phyloP scores from a whole-genome alignment of 2,113 vertebrate genomes.

The Tenebrosternarchus preto region DNA sequence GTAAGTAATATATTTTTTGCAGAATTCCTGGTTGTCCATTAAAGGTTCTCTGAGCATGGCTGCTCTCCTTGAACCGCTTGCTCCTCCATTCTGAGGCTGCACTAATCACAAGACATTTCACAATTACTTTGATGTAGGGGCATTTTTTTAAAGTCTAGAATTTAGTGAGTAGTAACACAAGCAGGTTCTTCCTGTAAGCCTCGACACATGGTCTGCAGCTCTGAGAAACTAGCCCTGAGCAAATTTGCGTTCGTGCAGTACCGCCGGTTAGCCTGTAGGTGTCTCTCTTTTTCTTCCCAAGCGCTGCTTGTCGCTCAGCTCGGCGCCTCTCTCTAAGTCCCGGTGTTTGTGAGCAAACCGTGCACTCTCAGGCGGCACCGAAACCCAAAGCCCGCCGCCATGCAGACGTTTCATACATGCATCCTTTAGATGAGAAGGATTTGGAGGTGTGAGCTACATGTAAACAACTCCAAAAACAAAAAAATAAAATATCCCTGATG shows the following conservation, averaged over 20 bases:
- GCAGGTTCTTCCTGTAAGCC: background rate
- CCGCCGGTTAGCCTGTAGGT: conserved; percentile 66
- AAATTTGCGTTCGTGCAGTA: conserved; percentile 63
- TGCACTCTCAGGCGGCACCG: conserved; percentile 17
- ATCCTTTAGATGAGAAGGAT: conserved; percentile 43
- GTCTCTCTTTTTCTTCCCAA: conserved; percentile 80
- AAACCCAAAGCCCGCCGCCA: conserved; percentile 15
- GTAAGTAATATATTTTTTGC: too few relatives aligned
- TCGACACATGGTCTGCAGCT: background rate
- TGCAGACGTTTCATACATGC: conserved; percentile 46
- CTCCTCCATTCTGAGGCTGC: too few relatives aligned
- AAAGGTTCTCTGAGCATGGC: background rate
- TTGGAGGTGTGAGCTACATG: conserved; percentile 34
- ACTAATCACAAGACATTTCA: too few relatives aligned
- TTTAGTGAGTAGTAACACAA: background rate
- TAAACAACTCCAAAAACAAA: conserved; percentile 26
- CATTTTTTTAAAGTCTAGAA: background rate
- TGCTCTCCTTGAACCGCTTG: background rate
- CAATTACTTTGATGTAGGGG: too few relatives aligned
- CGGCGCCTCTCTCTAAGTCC: conserved; percentile 25
- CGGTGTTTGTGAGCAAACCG: conserved; percentile 41
- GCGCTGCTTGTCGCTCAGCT: conserved; percentile 15
- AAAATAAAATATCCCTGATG: background rate
- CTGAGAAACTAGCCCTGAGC: background rate
- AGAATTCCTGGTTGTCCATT: background rate